Evolutionary conservation across 1,140 invertebrate genomes (phyloP).

Genomic region (Drosophila pseudoobscura): DNA sequence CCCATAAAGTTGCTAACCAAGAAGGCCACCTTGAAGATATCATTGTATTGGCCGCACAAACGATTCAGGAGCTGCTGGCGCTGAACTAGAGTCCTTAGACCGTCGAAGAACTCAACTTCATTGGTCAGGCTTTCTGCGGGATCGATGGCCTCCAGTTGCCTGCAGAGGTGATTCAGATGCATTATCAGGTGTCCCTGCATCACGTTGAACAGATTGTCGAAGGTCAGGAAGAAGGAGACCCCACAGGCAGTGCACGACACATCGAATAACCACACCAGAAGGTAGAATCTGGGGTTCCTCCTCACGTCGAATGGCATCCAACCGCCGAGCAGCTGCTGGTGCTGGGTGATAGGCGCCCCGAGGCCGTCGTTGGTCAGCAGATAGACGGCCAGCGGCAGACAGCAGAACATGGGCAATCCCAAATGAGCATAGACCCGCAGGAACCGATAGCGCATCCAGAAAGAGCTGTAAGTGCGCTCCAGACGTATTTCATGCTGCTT

Average conservation of each 20-base stretch:
- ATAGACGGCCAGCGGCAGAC: conserved; percentile 20
- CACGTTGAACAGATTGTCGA: conserved; percentile 45
- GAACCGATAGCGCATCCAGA: conserved; percentile 19
- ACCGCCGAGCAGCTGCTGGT: conserved; percentile 49
- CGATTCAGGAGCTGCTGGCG: conserved; percentile 52
- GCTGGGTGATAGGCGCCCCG: conserved; percentile 11
- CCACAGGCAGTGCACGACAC: conserved; percentile 18
- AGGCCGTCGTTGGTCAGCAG: conserved; percentile 20
- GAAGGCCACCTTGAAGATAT: conserved; percentile 48
- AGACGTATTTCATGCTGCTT: conserved; percentile 21
- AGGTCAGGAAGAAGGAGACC: conserved; percentile 34
- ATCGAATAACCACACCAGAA: conserved; percentile 35
- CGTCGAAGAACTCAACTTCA: conserved; percentile 12
- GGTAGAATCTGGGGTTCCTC: conserved; percentile 22
- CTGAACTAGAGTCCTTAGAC: conserved; percentile 21
- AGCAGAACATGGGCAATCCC: conserved; percentile 1
- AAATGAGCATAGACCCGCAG: conserved; percentile 3
- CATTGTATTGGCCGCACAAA: conserved; percentile 45
- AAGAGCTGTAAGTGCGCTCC: conserved; percentile 1
- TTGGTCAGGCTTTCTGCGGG: conserved; percentile 9
- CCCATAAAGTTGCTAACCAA: conserved; percentile 50
- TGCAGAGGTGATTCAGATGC: conserved; percentile 31
- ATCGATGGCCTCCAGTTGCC: conserved; percentile 19
- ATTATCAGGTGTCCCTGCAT: conserved; percentile 51
- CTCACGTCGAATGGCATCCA: conserved; percentile 49